phyloP scores from a whole-genome alignment of 1,140 invertebrate species.

The Venturia canescens region DNA sequence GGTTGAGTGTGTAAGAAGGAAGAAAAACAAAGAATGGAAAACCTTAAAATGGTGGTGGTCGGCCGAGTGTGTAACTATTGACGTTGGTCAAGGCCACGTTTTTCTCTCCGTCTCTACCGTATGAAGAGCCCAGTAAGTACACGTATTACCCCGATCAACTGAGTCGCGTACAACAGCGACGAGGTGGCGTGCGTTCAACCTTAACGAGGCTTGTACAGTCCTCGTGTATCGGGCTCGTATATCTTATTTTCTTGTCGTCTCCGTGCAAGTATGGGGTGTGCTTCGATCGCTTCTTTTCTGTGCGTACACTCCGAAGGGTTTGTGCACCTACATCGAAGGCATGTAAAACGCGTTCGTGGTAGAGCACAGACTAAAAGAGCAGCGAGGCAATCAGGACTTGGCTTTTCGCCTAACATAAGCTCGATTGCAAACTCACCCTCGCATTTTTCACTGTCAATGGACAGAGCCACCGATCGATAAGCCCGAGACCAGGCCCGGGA shows the following conservation, averaged over 20 bases:
- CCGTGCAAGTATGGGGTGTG: not conserved
- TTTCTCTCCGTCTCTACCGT: no score
- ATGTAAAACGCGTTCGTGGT: not conserved
- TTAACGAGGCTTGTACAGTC: constrained; percentile 30
- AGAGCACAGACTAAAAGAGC: not conserved
- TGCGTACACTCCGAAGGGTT: not conserved
- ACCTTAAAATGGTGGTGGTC: no score
- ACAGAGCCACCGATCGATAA: constrained; percentile 30
- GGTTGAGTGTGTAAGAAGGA: no score
- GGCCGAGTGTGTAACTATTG: no score
- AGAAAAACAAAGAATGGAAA: no score
- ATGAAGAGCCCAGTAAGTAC: not conserved
- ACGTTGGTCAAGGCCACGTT: no score
- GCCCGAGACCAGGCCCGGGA: not conserved
- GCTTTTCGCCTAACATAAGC: constrained; percentile 31
- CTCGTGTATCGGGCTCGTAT: constrained; percentile 51
- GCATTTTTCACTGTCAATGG: constrained; percentile 48
- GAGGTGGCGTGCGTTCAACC: constrained; percentile 49
- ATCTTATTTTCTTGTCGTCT: constrained; percentile 59
- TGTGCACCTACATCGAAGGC: not conserved
- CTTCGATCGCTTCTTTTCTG: not conserved
- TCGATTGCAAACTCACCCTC: constrained; percentile 30
- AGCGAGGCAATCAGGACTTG: constrained; percentile 3
- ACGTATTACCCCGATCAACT: not conserved
- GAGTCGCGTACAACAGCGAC: not conserved